phyloP scores from a whole-genome alignment of 2,113 vertebrate species.

The Lampris megalopsis region DNA sequence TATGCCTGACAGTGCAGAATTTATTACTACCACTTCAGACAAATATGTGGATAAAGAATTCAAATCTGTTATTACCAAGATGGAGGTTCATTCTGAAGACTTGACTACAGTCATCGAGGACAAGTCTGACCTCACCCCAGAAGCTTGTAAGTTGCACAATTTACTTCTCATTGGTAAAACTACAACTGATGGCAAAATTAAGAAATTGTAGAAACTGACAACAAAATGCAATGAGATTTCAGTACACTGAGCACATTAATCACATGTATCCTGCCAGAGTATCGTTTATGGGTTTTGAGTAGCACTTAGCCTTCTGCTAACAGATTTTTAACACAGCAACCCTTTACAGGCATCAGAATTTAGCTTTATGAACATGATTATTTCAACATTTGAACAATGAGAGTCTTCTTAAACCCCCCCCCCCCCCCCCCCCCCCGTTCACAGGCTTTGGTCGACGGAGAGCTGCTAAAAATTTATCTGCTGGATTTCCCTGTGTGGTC shows the following conservation, averaged over 20 bases:
- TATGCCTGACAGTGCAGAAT: not conserved
- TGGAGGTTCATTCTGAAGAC: conserved; percentile 14
- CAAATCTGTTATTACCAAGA: not conserved
- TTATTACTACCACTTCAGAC: not conserved
- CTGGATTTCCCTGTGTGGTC: conserved; percentile 82
- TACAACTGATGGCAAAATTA: too few species aligned
- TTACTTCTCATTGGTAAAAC: not conserved
- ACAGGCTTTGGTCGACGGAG: conserved; percentile 53
- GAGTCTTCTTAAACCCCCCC: too few species aligned
- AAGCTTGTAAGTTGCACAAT: conserved; percentile 44
- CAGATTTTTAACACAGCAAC: not conserved
- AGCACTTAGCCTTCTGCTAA: not conserved
- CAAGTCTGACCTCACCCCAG: not conserved
- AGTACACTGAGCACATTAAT: too few species aligned
- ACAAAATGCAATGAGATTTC: too few species aligned
- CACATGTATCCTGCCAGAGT: not conserved
- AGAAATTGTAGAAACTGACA: too few species aligned
- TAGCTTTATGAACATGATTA: not conserved
- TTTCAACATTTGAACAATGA: too few species aligned
- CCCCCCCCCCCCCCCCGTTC: not conserved
- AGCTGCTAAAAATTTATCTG: conserved; percentile 69
- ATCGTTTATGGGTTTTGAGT: not conserved
- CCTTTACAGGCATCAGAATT: not conserved
- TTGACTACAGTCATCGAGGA: not conserved
- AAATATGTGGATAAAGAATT: not conserved